Evolutionary conservation across 1,140 invertebrate species (phyloP).

Genomic region (Lutraria rhynchaena): DNA sequence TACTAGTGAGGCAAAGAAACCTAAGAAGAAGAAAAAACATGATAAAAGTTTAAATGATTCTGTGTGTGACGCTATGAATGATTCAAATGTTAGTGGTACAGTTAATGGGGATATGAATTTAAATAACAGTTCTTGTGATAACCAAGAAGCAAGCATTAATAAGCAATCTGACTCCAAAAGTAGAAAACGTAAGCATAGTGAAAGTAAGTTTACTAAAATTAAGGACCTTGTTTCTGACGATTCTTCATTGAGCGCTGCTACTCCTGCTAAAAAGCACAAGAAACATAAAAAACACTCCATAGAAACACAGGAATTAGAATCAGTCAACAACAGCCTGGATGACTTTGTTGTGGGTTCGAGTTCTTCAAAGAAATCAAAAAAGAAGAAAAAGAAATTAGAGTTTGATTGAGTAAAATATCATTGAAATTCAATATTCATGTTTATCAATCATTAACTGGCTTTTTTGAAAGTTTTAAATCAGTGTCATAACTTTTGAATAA

Average conservation of each 20-base stretch:
- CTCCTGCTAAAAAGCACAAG: neutral
- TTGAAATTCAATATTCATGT: no score
- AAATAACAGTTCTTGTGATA: neutral
- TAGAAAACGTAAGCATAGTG: constrained; percentile 26
- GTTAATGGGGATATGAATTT: neutral
- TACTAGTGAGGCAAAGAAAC: neutral
- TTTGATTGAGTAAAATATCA: no score
- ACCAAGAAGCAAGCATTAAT: neutral
- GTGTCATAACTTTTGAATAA: no score
- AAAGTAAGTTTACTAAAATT: constrained; percentile 7
- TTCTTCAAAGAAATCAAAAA: neutral
- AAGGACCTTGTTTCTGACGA: neutral
- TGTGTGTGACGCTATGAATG: neutral
- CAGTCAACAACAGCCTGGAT: neutral
- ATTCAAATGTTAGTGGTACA: neutral
- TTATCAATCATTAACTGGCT: no score
- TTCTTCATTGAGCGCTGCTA: neutral
- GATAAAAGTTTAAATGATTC: neutral
- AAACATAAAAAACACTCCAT: neutral
- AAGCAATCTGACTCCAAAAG: constrained; percentile 1
- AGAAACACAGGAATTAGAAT: no score
- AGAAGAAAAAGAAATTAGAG: constrained; percentile 6
- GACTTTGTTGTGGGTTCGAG: constrained; percentile 3
- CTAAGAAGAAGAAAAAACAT: neutral
- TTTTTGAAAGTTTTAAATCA: no score